Evolutionary conservation across 2,888 invertebrate species (phyloP).

Genomic region (Rhamphomyia laevipes): DNA sequence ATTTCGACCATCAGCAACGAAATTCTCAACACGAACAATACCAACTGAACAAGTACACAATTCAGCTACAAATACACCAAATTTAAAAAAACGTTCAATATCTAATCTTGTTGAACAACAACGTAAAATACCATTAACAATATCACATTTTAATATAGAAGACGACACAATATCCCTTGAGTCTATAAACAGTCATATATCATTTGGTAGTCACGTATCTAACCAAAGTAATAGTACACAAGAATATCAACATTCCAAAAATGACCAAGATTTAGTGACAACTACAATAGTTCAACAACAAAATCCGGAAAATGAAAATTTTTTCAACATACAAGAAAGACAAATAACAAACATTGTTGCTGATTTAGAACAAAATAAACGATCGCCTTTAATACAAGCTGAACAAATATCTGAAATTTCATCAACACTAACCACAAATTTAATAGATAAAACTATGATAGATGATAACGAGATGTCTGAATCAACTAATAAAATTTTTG

Average conservation of each 20-base stretch:
- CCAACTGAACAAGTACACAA: constrained; percentile 8
- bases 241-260: constrained; percentile 16
- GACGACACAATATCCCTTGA: constrained; percentile 31
- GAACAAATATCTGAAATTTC: too few relatives aligned
- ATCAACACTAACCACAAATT: too few relatives aligned
- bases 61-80: constrained; percentile 2
- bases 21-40: constrained; percentile 6
- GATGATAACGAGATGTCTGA: too few relatives aligned
- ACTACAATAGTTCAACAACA: neutral
- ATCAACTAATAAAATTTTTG: too few relatives aligned
- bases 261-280: constrained; percentile 16
- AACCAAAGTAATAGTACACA: constrained; percentile 10
- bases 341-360: neutral
- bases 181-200: constrained; percentile 31
- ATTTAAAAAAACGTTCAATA: neutral
- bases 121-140: too few relatives aligned
- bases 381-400: too few relatives aligned
- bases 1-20: constrained; percentile 29
- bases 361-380: too few relatives aligned
- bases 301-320: neutral
- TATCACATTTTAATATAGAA: constrained; percentile 11
- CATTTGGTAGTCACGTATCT: constrained; percentile 18
- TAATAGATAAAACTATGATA: too few relatives aligned
- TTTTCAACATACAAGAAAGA: neutral
- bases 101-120: too few relatives aligned